Conservation (phyloP, 2,888 invertebrate genomes). For the Siphlonurus alternatus region DNA sequence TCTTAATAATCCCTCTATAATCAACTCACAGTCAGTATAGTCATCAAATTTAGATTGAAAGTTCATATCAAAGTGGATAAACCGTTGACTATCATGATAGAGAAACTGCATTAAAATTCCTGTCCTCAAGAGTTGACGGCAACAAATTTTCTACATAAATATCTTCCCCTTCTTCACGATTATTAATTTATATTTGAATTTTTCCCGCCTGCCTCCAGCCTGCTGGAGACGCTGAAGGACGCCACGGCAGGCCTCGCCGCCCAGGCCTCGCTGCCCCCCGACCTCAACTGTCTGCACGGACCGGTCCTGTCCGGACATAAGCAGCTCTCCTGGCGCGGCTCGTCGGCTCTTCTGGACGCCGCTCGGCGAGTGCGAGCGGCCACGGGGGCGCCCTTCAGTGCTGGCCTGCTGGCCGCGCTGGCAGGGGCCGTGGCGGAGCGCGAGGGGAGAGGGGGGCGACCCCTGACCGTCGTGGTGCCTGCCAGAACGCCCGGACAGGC, state of each 20-base stretch:
- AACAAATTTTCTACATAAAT: no score
- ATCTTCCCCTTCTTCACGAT: no score
- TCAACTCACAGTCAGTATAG: no score
- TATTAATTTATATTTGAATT: no score
- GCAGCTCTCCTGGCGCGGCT: conserved; percentile 24
- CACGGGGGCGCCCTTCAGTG: conserved; percentile 23
- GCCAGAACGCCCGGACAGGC: conserved; percentile 18
- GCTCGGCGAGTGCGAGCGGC: not conserved
- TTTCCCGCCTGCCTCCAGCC: no score
- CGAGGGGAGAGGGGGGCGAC: conserved; percentile 19
- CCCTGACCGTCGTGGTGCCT: conserved; percentile 22
- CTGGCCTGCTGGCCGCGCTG: conserved; percentile 31
- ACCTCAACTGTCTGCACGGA: conserved; percentile 28
- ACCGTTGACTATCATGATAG: no score
- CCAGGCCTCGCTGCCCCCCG: conserved; percentile 17
- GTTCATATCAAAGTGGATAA: no score
- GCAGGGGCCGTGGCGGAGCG: conserved; percentile 30
- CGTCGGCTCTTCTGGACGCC: not conserved
- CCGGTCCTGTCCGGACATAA: conserved; percentile 29
- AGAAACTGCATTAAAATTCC: no score
- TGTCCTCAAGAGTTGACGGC: no score
- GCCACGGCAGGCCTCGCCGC: conserved; percentile 6
- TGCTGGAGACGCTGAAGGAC: not conserved
- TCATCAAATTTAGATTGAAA: no score
- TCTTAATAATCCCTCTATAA: no score